phyloP scores from a whole-genome alignment of 2,888 invertebrate species.

The Tenthredo mesomela region DNA sequence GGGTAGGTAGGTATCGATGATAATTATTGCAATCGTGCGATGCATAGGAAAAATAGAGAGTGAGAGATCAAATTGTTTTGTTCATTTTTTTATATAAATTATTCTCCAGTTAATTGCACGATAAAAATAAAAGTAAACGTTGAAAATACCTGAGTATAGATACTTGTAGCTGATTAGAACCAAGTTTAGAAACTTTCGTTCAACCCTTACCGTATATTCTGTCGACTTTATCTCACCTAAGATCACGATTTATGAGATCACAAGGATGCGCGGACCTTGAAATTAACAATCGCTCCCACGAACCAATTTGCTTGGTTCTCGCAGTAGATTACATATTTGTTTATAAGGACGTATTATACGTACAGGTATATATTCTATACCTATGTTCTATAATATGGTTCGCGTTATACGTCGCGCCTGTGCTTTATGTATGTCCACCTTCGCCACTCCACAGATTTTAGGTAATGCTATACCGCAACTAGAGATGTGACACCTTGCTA shows the following conservation, averaged over 20 bases:
- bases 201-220: constrained; percentile 17
- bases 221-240: constrained; percentile 16
- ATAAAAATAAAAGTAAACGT: not conserved
- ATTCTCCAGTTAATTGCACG: not conserved
- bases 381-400: not conserved
- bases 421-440: not conserved
- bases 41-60: not conserved
- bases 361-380: not conserved
- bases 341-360: not conserved
- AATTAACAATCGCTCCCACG: not conserved
- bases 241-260: constrained; percentile 40
- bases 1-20: not conserved
- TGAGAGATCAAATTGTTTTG: not conserved
- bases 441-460: not conserved
- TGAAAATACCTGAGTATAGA: not conserved
- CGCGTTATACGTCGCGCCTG: not conserved
- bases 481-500: constrained; percentile 30
- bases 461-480: not conserved
- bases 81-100: not conserved
- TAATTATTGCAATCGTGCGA: not conserved
- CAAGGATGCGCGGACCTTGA: constrained; percentile 23
- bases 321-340: not conserved
- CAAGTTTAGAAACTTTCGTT: constrained; percentile 3
- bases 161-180: not conserved
- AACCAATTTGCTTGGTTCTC: constrained; percentile 24